Conservation (phyloP, 2,113 vertebrate genomes). For the Rostratula benghalensis region DNA sequence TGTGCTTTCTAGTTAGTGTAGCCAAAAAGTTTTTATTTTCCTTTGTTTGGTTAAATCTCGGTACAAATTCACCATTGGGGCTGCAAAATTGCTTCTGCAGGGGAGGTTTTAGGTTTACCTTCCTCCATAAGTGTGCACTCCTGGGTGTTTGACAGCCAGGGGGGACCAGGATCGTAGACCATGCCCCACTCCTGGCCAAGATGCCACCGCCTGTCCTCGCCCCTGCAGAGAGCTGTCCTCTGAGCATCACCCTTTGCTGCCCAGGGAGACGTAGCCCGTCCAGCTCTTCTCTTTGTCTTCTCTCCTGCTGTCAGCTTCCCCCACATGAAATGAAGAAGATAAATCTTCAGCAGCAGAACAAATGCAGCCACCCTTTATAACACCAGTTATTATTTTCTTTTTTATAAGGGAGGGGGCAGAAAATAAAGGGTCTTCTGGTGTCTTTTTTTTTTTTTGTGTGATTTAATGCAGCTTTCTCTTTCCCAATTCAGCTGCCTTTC, state of each 20-base stretch:
- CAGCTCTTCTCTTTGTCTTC: slow-evolving; percentile 1
- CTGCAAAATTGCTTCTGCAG: neutral
- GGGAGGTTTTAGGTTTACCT: neutral
- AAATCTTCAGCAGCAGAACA: slow-evolving; percentile 35
- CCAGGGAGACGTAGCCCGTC: neutral
- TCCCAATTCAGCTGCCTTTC: neutral
- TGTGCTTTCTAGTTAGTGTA: neutral
- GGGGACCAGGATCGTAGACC: neutral
- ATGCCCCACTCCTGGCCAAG: neutral
- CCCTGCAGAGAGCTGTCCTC: accelerated
- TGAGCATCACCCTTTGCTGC: neutral
- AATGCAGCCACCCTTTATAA: neutral
- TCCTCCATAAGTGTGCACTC: neutral
- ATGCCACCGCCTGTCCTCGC: neutral
- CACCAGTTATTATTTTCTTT: neutral
- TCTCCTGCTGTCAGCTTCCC: slow-evolving; percentile 4
- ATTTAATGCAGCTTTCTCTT: slow-evolving; percentile 55
- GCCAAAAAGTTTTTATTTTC: neutral
- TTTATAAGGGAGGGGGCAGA: neutral
- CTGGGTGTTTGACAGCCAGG: neutral
- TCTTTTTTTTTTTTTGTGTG: neutral
- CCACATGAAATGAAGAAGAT: slow-evolving; percentile 38
- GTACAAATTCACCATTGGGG: accelerated
- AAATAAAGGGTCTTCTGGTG: neutral
- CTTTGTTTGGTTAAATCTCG: neutral